Base-by-base conservation (phyloP, 2,113 vertebrate genomes). In the Ciconia stormi region DNA sequence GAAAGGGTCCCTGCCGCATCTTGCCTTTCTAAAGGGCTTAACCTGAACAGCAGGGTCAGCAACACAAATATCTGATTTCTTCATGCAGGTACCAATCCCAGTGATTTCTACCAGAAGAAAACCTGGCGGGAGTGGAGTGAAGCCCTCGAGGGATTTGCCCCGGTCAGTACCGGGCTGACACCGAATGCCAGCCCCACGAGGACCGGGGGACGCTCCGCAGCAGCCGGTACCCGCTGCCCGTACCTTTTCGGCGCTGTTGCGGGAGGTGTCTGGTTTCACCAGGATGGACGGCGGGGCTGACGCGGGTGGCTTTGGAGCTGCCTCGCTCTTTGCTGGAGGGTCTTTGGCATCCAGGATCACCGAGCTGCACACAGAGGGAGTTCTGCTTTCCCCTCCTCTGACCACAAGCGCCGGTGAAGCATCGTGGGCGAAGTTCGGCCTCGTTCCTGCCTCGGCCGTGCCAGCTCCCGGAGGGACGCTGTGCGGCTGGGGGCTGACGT, bases 211-310 rank as follows among this genome's bases (percentile, higher is more conserved):
- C 26, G 18, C 32, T 4, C 20, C 2, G 69, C 29, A 11, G 29
- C 17, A 1, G 32, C 8, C 4, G 29, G 38, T 11, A 8, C 3
- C 11, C 4, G 5, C 34, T 2, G 19, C 7, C 50, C 15, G 8
- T 98, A 99, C 99, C 99, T 99, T 99, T 44, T 99, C 99, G 3
- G 78, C 87, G 52, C 92, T 97, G 94, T 97, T 98, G 97, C 98
- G 99, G 86, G 98, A 97, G 34, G 98, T 97, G 52, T 99, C 99
- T n/a, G 99, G 99, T 88, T 98, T 99, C 93, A 99, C 98, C 74
- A 99, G 98, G 97, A 99, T 99, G 16, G 99, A 99, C 2, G 99
- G 99, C 1, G 98, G 99, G 17, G 98, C 98, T 7, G 97, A 97
- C 0, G 97, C 72, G 0, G 97, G 98, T 0, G 98, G 98, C 92